phyloP scores from a whole-genome alignment of 2,888 invertebrate species.

The Asteroscopus sphinx region DNA sequence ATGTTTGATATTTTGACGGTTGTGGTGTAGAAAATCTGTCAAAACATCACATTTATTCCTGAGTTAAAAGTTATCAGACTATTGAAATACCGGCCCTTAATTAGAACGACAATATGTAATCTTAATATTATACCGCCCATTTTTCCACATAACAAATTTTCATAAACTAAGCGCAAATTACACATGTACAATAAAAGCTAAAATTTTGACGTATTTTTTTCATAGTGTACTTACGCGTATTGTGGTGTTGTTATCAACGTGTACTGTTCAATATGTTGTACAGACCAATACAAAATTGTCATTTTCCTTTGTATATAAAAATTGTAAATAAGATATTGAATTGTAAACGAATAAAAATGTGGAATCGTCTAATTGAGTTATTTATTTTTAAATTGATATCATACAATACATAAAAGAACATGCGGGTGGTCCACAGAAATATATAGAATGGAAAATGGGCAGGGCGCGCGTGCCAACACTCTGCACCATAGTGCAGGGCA shows the following conservation, averaged over 20 bases:
- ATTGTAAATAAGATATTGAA: constrained; percentile 39
- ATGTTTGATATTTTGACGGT: no score
- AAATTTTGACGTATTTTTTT: constrained; percentile 39
- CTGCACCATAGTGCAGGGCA: no score
- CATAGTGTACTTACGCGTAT: constrained; percentile 11
- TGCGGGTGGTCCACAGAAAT: no score
- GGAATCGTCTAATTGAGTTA: constrained; percentile 9
- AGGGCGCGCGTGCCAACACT: no score
- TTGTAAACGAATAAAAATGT: constrained; percentile 31
- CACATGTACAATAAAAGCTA: constrained; percentile 12
- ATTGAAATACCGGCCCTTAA: no score
- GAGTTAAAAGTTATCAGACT: no score
- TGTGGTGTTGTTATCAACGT: constrained; percentile 7
- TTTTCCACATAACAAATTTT: constrained; percentile 12
- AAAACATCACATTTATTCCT: no score
- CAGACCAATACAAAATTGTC: constrained; percentile 36
- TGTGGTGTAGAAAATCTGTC: no score
- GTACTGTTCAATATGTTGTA: constrained; percentile 32
- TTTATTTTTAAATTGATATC: constrained; percentile 10
- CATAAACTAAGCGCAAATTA: constrained; percentile 25
- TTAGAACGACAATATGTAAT: no score
- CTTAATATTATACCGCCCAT: neutral
- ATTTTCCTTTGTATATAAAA: constrained; percentile 51
- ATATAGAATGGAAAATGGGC: no score
- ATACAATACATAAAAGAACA: no score